Percentiles rank a stretch among this genome's conserved stretches.
phyloP scores from a whole-genome alignment of 1,140 invertebrate genomes.

The Pemphigus obesinymphae region DNA sequence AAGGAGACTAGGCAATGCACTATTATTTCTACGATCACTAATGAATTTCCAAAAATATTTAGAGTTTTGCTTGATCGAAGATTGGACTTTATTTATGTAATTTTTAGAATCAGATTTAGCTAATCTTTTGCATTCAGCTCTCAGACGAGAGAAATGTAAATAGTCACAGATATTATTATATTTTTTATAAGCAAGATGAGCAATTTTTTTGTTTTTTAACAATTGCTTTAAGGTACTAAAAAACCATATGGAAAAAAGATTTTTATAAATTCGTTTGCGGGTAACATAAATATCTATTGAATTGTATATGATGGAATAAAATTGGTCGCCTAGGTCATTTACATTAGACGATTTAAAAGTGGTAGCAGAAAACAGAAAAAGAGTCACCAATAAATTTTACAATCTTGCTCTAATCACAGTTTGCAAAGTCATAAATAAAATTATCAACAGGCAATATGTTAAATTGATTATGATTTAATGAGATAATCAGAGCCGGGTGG shows the following conservation, averaged over 20 bases:
- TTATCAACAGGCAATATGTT: background rate
- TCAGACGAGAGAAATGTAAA: too few relatives aligned
- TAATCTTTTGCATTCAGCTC: too few relatives aligned
- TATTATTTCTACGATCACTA: too few relatives aligned
- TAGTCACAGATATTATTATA: background rate
- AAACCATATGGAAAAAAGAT: too few relatives aligned
- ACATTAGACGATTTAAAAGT: background rate
- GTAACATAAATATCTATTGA: background rate
- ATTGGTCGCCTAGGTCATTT: background rate
- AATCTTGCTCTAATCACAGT: too few relatives aligned
- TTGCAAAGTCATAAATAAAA: background rate
- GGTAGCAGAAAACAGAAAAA: too few relatives aligned
- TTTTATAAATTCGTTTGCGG: background rate
- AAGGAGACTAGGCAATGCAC: too few relatives aligned
- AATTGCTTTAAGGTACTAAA: background rate
- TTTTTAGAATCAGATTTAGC: too few relatives aligned
- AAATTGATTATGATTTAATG: background rate
- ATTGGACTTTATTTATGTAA: too few relatives aligned
- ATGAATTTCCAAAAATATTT: too few relatives aligned
- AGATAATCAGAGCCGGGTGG: background rate
- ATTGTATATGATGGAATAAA: background rate
- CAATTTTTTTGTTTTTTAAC: background rate
- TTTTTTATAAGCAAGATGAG: background rate
- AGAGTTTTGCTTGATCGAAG: too few relatives aligned
- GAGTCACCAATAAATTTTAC: too few relatives aligned